Percentiles rank a stretch among this genome's conserved stretches.
phyloP scores from a whole-genome alignment of 2,113 vertebrate species.

The Gambusia affinis region DNA sequence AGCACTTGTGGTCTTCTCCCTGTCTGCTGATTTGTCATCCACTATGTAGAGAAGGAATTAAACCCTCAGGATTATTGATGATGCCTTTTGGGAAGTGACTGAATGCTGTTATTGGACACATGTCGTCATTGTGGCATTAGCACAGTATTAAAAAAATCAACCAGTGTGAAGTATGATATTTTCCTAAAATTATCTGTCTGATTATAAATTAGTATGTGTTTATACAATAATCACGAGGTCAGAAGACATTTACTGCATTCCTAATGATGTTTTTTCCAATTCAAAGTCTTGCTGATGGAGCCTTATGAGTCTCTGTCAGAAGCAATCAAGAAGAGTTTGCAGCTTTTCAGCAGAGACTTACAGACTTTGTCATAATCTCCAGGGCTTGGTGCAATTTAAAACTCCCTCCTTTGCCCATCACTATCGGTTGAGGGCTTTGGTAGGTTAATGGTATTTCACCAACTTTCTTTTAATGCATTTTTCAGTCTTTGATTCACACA shows the following conservation, averaged over 20 bases:
- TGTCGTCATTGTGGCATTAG: slow-evolving; percentile 52
- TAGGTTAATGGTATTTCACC: slow-evolving; percentile 80
- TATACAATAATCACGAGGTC: slow-evolving; percentile 70
- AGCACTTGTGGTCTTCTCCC: slow-evolving; percentile 45
- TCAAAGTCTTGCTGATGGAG: slow-evolving; percentile 60
- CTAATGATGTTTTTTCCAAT: slow-evolving; percentile 71
- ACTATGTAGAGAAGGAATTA: slow-evolving; percentile 46
- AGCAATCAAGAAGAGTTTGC: slow-evolving; percentile 67
- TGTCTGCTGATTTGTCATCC: slow-evolving; percentile 59
- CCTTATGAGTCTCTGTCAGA: slow-evolving; percentile 67
- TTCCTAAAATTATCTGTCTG: slow-evolving; percentile 58
- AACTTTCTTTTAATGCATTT: slow-evolving; percentile 77
- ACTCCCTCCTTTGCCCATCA: slow-evolving; percentile 66
- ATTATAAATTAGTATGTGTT: slow-evolving; percentile 69
- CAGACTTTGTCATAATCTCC: slow-evolving; percentile 70
- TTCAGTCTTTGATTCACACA: slow-evolving; percentile 74
- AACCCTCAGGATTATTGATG: slow-evolving; percentile 55
- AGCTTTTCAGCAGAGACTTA: slow-evolving; percentile 67
- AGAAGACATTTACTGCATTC: slow-evolving; percentile 69
- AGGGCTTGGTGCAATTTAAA: slow-evolving; percentile 76
- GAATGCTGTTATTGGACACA: slow-evolving; percentile 59
- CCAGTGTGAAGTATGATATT: slow-evolving; percentile 40
- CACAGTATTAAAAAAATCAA: slow-evolving; percentile 56
- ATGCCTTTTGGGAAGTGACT: slow-evolving; percentile 55
- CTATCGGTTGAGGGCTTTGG: slow-evolving; percentile 75